Base-by-base conservation (phyloP, 2,797 vertebrate species). In the Microctenopoma stevenorrisi region DNA sequence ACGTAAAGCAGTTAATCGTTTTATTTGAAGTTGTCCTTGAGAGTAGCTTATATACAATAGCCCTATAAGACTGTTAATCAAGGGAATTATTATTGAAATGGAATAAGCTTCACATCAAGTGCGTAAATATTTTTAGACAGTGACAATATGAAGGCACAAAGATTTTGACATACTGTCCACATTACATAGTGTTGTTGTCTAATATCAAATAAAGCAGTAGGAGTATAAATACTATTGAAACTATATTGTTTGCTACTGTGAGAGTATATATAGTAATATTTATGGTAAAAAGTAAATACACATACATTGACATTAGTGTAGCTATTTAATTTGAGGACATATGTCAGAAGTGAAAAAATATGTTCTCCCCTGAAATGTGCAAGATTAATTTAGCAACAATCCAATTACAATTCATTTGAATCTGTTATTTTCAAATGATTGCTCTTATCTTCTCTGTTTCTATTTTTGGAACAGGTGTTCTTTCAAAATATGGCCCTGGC, bases 381-480 rank as follows among this genome's bases (percentile, higher is more conserved):
- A 35, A 6, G 3, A 12, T 30, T 51, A 47, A 64, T 43, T 37
- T n/a, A 43, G 33, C 6, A 43, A 8, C 49, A 5, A 4, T 25
- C 49, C 15, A 15, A 47, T 25, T 42, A 1, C 13, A 7, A 50
- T 28, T 51, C 33, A 48, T 16, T 30, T 30, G 8, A 1, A 5
- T 25, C 10, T 26, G 42, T 52, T 26, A 0, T 38, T 52, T 68
- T 63, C 14, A 18, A 6, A 16, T 16, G 2, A 1, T 48, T 33
- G 2, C 12, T 25, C 14, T 73, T 13, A n/a, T 52, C 11, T 30
- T 22, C 18, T n/a, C 4, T 46, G 51, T 15, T 71, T 61, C 75
- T 85, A 78, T 82, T 18, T 78, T 67, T 74, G 37, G 76, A 72
- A 77, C 26, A 52, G 38, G 11, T 25, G 28, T 43, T 11, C 8